A percentile compares a stretch with the other conserved stretches of the same genome.
These are phyloP conservation scores for Anableps anableps DNA, from an alignment of 2,797 vertebrate genomes.

Conservation along the genomic window DNA sequence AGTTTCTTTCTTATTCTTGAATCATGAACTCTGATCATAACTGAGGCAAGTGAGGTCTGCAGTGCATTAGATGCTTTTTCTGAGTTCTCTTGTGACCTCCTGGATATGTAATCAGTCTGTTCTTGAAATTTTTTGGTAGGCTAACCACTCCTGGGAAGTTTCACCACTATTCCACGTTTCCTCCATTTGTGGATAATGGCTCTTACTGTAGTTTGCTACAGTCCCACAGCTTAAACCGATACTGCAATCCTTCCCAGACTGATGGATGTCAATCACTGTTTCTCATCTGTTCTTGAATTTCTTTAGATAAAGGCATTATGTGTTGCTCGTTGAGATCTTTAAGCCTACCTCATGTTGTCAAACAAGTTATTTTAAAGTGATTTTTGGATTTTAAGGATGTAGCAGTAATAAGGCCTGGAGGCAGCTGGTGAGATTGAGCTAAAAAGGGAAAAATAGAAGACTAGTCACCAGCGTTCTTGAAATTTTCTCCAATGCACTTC, in stretches of 20 bases:
- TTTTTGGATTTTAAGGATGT: background rate
- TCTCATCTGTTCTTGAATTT: background rate
- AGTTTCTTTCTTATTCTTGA: background rate
- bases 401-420: background rate
- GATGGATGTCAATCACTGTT: background rate
- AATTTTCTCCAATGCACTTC: background rate
- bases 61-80: background rate
- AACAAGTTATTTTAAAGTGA: background rate
- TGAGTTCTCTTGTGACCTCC: slow-evolving; percentile 1
- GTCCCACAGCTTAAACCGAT: background rate
- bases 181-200: background rate
- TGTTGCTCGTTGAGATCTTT: background rate
- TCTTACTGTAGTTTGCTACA: background rate
- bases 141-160: background rate
- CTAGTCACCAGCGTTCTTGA: background rate
- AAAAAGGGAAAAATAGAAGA: background rate
- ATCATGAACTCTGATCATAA: background rate
- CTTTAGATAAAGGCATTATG: background rate
- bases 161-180: slow-evolving; percentile 1
- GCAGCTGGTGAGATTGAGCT: background rate
- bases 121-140: background rate
- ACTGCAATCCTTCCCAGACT: background rate
- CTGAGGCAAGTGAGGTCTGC: background rate
- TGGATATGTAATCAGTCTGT: background rate
- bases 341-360: background rate